phyloP scores from a whole-genome alignment of 2,113 vertebrate genomes.

The Scopus umbretta region DNA sequence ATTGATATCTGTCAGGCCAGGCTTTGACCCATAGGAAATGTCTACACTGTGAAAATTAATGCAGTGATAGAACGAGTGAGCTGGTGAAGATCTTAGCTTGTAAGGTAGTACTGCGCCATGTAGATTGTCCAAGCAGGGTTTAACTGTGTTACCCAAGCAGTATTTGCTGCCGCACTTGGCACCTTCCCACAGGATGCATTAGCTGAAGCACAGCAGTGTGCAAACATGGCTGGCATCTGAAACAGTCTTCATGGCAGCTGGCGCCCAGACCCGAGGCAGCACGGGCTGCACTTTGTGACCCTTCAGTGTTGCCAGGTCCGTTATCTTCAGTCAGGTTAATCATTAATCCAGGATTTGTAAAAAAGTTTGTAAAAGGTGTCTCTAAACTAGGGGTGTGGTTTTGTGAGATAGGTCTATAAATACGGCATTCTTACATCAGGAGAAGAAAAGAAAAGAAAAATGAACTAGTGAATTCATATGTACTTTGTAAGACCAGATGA shows the following conservation, averaged over 20 bases:
- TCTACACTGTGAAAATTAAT: neutral
- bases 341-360: neutral
- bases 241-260: fast-evolving
- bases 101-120: neutral
- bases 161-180: neutral
- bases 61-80: fast-evolving
- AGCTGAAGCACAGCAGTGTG: neutral
- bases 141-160: neutral
- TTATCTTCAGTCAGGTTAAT: neutral
- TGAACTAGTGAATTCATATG: neutral
- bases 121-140: neutral
- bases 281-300: fast-evolving
- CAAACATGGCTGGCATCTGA: neutral
- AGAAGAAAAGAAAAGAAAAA: neutral
- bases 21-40: neutral
- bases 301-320: fast-evolving
- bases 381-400: neutral
- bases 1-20: neutral
- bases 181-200: neutral
- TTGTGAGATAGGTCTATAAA: neutral
- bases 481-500: neutral
- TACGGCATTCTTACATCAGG: neutral
- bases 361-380: neutral
- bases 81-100: neutral
- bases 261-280: neutral